Base-by-base conservation (phyloP, 1,140 invertebrate genomes). In the Aphidius ervi region DNA sequence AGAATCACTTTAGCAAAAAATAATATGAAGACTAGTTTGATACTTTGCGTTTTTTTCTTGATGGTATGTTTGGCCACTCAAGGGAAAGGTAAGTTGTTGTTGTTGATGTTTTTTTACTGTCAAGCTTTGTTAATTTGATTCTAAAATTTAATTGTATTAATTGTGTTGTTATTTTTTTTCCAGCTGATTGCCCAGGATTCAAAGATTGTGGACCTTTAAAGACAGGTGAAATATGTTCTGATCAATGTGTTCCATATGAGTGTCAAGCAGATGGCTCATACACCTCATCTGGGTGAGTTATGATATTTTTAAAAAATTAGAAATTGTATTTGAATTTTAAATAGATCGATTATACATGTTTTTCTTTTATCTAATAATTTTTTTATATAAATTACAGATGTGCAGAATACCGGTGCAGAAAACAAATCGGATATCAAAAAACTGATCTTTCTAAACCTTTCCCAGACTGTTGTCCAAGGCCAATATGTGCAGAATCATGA, bases 381-480 rank as follows among this genome's bases (percentile, higher is more conserved):
- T 23, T 31, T 31, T 31, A 31, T 31, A 31, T 48, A 16, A 16
- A 48, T 48, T 20, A 48, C 6, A 50, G 48, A 50, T 50, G 48
- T 50, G 5, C 16, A 9, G 23, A 7, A 50, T 50, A 8, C 23
- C 20, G 10, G 4, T 50, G 48, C 37, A 9, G 0, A 9, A 31
- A 37, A 31, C 4, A 9, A 37, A 37, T 9, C 1, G 48, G 48
- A 6, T 50, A 50, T 9, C 6, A 50, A 37, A 4, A 50, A 0
- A 10, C 23, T 9, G 23, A 50, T 31, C 8, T 31, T 31, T 31
- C 48, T 9, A 50, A 50, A 50, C 48, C 48, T 9, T 50, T 9
- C 7, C 52, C 52, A n/a, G 52, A 54, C 42, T 54, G 52, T 16
- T 54, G 52, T 54, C 52, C 52, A 10, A 5, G 39, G 10, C 52